A percentile compares a stretch with the other conserved stretches of the same genome.
Conservation (phyloP, 2,797 vertebrate species). For the Hybognathus amarus region DNA sequence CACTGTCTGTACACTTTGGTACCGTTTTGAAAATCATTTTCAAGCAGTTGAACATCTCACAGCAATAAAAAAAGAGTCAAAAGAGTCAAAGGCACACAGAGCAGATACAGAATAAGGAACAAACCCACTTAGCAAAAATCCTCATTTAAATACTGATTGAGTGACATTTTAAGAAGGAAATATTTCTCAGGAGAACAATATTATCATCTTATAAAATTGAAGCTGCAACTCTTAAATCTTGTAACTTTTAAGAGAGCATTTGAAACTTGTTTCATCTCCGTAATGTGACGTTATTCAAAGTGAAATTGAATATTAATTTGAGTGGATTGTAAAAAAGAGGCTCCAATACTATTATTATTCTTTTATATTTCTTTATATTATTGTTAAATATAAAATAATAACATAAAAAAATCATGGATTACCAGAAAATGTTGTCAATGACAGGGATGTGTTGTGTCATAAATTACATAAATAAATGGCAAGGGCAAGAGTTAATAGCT, state of each 20-base stretch:
- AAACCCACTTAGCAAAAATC: slow-evolving; percentile 1
- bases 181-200: neutral
- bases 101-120: neutral
- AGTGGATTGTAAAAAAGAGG: neutral
- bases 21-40: slow-evolving; percentile 22
- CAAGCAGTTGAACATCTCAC: neutral
- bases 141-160: slow-evolving; percentile 13
- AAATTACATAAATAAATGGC: neutral
- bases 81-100: neutral
- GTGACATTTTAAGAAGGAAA: slow-evolving; percentile 8
- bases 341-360: neutral
- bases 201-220: neutral
- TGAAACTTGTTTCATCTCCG: neutral
- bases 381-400: neutral
- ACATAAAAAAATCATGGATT: too few species aligned
- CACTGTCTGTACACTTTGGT: slow-evolving; percentile 23
- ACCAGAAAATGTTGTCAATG: too few species aligned
- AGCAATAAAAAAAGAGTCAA: slow-evolving; percentile 18
- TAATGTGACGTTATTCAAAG: neutral
- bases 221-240: neutral
- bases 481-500: neutral
- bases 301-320: slow-evolving; percentile 5
- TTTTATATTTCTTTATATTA: neutral
- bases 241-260: neutral
- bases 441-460: neutral